A percentile compares a stretch with the other conserved stretches of the same genome.
phyloP scores from a whole-genome alignment of 2,888 invertebrate genomes.

The Allacma fusca region DNA sequence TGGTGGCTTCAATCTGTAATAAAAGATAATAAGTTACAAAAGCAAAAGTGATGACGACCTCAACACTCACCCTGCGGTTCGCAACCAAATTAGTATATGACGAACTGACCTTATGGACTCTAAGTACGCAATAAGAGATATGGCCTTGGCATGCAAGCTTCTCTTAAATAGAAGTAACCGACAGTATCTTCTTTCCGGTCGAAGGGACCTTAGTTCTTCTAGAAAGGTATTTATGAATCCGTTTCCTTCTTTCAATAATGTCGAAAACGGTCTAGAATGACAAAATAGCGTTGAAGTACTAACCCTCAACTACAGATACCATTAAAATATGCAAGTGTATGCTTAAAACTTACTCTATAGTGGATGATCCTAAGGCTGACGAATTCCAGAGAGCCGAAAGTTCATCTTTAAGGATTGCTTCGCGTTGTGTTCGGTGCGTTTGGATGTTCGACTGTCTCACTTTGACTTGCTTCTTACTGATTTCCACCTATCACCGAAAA shows the following conservation, averaged over 20 bases:
- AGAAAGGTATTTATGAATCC: conserved; percentile 57
- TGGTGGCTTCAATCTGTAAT: conserved; percentile 47
- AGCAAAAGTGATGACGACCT: too few relatives aligned
- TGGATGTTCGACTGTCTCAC: conserved; percentile 54
- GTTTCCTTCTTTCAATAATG: conserved; percentile 50
- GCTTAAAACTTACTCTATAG: conserved; percentile 57
- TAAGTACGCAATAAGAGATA: conserved; percentile 56
- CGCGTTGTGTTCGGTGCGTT: conserved; percentile 50
- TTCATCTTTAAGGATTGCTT: conserved; percentile 55
- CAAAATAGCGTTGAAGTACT: too few relatives aligned
- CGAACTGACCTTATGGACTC: conserved; percentile 55
- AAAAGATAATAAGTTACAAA: conserved; percentile 22
- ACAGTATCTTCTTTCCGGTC: conserved; percentile 53
- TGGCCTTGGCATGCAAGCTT: conserved; percentile 56
- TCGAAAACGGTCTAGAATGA: conserved; percentile 54
- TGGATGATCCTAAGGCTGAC: conserved; percentile 45
- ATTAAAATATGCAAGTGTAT: too few relatives aligned
- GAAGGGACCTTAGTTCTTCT: conserved; percentile 53
- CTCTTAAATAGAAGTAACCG: conserved; percentile 56
- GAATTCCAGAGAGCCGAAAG: conserved; percentile 56
- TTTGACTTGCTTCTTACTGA: conserved; percentile 54
- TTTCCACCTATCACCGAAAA: conserved; percentile 51
- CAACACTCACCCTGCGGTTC: too few relatives aligned
- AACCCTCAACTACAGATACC: too few relatives aligned
- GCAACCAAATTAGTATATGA: conserved; percentile 1